These are phyloP conservation scores for Elysia crispata DNA, from an alignment of 2,888 invertebrate species.

Conservation along the genomic window DNA sequence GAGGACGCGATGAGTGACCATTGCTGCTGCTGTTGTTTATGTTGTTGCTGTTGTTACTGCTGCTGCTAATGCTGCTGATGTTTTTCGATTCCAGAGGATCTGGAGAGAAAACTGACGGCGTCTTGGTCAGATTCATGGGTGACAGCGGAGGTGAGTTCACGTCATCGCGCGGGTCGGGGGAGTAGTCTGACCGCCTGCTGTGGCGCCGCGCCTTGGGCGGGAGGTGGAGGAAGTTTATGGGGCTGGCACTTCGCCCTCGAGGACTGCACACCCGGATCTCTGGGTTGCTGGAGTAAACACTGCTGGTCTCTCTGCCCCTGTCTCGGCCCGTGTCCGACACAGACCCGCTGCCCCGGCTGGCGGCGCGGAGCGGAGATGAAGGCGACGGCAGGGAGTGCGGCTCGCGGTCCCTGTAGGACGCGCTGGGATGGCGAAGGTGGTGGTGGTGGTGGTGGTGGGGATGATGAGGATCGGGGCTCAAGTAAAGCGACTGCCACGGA, in stretches of 20 bases:
- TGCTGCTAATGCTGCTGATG: background rate
- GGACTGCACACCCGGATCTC: conserved; percentile 44
- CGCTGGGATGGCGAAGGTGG: too few species aligned
- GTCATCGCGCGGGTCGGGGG: conserved; percentile 10
- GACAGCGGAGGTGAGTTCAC: conserved; percentile 41
- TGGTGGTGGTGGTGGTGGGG: background rate
- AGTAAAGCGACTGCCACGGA: conserved; percentile 41
- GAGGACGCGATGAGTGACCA: background rate
- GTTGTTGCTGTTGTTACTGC: too few species aligned
- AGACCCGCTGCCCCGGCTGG: conserved; percentile 18
- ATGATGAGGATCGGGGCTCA: conserved; percentile 32
- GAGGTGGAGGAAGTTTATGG: conserved; percentile 3
- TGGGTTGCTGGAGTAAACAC: conserved; percentile 20
- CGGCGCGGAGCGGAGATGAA: conserved; percentile 26
- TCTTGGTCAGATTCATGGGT: conserved; percentile 47
- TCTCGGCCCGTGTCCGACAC: conserved; percentile 19
- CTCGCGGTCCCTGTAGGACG: conserved; percentile 39
- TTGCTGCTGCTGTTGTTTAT: conserved; percentile 30
- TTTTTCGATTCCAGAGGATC: background rate
- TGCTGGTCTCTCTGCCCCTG: background rate
- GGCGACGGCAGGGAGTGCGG: conserved; percentile 20
- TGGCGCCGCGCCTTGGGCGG: too few species aligned
- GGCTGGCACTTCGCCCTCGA: conserved; percentile 40
- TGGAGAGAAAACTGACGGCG: background rate
- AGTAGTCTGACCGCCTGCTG: conserved; percentile 1